Evolutionary conservation across 1,140 invertebrate species (phyloP).

Genomic region (Cephus cinctus): DNA sequence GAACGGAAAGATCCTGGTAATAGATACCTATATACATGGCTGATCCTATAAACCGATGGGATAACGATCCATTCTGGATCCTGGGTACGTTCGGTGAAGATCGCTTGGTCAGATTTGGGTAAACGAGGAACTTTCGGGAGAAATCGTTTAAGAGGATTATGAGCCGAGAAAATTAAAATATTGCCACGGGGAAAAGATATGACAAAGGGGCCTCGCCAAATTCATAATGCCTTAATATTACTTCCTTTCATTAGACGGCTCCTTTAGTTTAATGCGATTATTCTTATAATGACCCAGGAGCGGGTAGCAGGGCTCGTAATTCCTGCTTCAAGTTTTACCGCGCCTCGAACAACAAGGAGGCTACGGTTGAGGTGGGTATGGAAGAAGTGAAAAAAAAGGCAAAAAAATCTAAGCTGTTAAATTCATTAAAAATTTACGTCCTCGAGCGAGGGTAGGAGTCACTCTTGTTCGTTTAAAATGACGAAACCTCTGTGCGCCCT

Average conservation of each 20-base stretch:
- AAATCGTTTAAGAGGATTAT: constrained; percentile 40
- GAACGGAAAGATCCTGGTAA: too few species aligned
- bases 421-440: constrained; percentile 42
- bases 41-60: too few species aligned
- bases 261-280: constrained; percentile 17
- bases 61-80: too few species aligned
- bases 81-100: too few species aligned
- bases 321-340: constrained; percentile 2
- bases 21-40: too few species aligned
- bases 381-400: background rate
- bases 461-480: too few species aligned
- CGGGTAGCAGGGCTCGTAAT: background rate
- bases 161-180: constrained; percentile 30
- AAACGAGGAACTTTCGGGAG: too few species aligned
- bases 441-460: background rate
- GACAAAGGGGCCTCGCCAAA: background rate
- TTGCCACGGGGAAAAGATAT: background rate
- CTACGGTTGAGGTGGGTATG: background rate
- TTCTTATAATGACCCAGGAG: constrained; percentile 1
- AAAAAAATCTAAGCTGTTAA: constrained; percentile 28
- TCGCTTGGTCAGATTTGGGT: too few species aligned
- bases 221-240: constrained; percentile 12
- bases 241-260: constrained; percentile 15
- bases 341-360: background rate
- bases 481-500: too few species aligned